Percentiles rank a stretch among this genome's conserved stretches.
These are phyloP conservation scores for Podarcis lilfordi DNA, from an alignment of 2,797 vertebrate genomes.

Conservation along the genomic window DNA sequence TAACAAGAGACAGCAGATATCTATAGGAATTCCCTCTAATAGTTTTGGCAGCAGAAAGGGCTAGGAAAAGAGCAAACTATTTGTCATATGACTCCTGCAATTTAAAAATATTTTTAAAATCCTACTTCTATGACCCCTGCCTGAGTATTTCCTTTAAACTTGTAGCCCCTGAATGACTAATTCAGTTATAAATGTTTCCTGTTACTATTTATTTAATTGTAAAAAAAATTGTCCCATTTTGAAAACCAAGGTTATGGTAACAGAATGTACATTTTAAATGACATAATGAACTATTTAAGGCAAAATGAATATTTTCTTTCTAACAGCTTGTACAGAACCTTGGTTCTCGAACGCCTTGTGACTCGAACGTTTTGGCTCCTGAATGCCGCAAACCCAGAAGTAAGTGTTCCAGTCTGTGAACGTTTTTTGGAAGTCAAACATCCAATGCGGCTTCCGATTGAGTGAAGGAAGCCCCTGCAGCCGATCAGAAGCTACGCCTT, in stretches of 20 bases:
- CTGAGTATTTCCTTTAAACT: not conserved
- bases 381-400: too few relatives aligned
- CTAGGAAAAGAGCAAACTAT: not conserved
- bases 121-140: not conserved
- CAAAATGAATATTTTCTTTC: not conserved
- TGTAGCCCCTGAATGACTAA: not conserved
- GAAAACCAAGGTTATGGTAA: not conserved
- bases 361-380: too few relatives aligned
- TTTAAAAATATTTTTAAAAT: not conserved
- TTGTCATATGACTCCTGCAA: not conserved
- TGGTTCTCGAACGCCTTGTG: too few relatives aligned
- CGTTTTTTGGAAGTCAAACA: too few relatives aligned
- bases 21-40: conserved; percentile 1
- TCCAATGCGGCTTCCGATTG: too few relatives aligned
- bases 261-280: not conserved
- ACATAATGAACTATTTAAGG: not conserved
- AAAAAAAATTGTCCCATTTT: not conserved
- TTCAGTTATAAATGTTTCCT: not conserved
- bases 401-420: too few relatives aligned
- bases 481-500: too few relatives aligned
- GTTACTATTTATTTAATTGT: not conserved
- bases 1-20: not conserved
- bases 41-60: not conserved
- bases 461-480: too few relatives aligned
- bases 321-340: not conserved